These are phyloP conservation scores for Limanda limanda DNA, from an alignment of 2,113 vertebrate species.

Conservation along the genomic window DNA sequence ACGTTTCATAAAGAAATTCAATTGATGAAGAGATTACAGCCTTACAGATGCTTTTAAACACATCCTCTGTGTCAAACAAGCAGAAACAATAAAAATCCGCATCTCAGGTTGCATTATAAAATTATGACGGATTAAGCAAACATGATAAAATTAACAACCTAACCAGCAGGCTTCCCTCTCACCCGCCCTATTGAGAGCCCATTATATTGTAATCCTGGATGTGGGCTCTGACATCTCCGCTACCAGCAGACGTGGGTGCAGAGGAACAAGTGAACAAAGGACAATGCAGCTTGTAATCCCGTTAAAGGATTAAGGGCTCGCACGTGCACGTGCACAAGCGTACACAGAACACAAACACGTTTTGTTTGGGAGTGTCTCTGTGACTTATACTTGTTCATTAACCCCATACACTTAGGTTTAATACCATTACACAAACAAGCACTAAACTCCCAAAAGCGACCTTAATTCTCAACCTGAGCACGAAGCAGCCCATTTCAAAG, in stretches of 20 bases:
- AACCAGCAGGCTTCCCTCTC: constrained; percentile 24
- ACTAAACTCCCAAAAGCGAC: constrained; percentile 38
- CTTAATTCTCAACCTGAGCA: constrained; percentile 12
- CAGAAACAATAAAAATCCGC: neutral
- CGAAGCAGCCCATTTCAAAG: neutral
- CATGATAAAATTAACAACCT: constrained; percentile 6
- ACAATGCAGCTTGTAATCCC: constrained; percentile 78
- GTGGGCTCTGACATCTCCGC: constrained; percentile 65
- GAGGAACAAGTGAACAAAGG: constrained; percentile 73
- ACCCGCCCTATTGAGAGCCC: constrained; percentile 40
- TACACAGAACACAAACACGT: constrained; percentile 27
- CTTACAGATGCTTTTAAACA: neutral
- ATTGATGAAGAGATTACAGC: neutral
- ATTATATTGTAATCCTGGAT: constrained; percentile 64
- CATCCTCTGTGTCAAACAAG: neutral
- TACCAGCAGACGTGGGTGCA: constrained; percentile 59
- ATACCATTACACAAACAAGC: constrained; percentile 30
- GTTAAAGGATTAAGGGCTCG: constrained; percentile 76
- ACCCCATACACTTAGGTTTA: constrained; percentile 47
- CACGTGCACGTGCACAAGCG: constrained; percentile 5
- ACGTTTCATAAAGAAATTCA: too few relatives aligned
- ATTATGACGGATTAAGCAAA: neutral
- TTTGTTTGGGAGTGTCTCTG: constrained; percentile 56
- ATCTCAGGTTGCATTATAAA: constrained; percentile 23
- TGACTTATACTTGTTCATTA: constrained; percentile 67